Conservation (phyloP, 2,797 vertebrate genomes). For the Silurus aristotelis region DNA sequence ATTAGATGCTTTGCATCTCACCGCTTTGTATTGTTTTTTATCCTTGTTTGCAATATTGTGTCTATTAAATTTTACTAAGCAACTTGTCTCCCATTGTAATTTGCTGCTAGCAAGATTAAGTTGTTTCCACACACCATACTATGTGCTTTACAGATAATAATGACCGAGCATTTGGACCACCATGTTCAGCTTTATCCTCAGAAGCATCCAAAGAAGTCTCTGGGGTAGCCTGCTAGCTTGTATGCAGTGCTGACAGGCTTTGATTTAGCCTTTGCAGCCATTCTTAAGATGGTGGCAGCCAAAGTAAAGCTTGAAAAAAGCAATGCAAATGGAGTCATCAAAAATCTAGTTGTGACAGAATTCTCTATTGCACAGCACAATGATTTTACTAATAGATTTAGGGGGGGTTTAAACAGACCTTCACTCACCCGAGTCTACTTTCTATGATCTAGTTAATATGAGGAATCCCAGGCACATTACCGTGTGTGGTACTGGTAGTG, state of each 20-base stretch:
- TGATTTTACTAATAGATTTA: background rate
- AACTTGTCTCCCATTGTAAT: background rate
- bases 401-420: background rate
- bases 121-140: background rate
- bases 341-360: background rate
- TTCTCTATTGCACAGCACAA: background rate
- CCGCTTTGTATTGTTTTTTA: background rate
- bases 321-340: background rate
- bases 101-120: background rate
- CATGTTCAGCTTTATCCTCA: background rate
- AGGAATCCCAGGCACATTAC: background rate
- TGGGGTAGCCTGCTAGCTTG: background rate
- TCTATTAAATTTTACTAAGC: background rate
- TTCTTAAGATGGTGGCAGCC: background rate
- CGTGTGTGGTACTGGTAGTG: background rate
- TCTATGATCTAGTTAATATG: background rate
- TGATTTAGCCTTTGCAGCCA: background rate
- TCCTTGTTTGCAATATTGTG: background rate
- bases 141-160: conserved; percentile 9
- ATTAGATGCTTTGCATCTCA: background rate
- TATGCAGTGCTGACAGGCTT: background rate
- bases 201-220: background rate
- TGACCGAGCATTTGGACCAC: background rate
- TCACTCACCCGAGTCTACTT: background rate
- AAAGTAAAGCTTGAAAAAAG: background rate